Evolutionary conservation across 2,888 invertebrate species (phyloP).

Genomic region (Epinotia bilunana): DNA sequence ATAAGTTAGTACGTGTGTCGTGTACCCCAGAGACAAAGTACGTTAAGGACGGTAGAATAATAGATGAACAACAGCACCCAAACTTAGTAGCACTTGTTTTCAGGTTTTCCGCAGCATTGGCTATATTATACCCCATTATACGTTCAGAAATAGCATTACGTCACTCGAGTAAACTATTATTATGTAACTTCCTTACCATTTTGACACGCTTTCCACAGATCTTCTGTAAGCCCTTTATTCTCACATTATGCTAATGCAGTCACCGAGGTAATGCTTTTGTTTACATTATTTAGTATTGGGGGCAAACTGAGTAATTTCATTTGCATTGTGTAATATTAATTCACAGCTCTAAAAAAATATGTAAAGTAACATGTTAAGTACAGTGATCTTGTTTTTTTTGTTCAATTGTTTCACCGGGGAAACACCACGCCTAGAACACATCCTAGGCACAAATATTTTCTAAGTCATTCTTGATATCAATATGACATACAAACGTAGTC

Average conservation of each 20-base stretch:
- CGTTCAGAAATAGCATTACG: slow-evolving; percentile 7
- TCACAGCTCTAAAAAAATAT: not conserved
- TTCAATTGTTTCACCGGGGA: not conserved
- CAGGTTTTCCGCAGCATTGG: not conserved
- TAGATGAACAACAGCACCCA: not conserved
- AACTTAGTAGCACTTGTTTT: slow-evolving; percentile 1
- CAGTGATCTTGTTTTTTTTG: not conserved
- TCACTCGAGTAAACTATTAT: slow-evolving; percentile 24
- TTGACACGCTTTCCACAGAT: slow-evolving; percentile 39
- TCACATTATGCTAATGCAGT: slow-evolving; percentile 28
- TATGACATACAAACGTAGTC: not conserved
- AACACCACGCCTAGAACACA: not conserved
- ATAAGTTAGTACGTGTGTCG: slow-evolving; percentile 4
- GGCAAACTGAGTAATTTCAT: slow-evolving; percentile 11
- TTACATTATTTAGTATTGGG: slow-evolving; percentile 5
- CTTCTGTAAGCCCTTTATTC: slow-evolving; percentile 29
- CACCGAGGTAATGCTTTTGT: slow-evolving; percentile 30
- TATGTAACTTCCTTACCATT: slow-evolving; percentile 29
- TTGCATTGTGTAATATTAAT: slow-evolving; percentile 20
- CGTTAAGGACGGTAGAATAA: not conserved
- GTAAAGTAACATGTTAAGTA: not conserved
- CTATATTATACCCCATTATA: slow-evolving; percentile 23
- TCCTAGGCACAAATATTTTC: not conserved
- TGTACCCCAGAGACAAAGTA: not conserved
- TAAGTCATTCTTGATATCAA: not conserved